Conservation (phyloP, 1,140 invertebrate species). For the Bradynema listronoti region DNA sequence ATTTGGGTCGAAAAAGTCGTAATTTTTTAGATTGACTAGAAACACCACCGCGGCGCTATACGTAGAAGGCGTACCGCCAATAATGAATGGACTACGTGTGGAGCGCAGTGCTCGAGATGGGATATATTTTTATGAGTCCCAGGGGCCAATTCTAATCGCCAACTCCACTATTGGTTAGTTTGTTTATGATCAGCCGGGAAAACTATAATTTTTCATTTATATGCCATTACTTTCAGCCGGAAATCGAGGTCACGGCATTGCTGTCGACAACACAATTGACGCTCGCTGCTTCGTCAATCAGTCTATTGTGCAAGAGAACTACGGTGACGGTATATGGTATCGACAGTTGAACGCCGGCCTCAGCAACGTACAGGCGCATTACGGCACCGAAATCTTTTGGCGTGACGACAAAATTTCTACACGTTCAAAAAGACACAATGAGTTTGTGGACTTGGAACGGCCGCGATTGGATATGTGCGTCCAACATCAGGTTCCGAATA, state of each 20-base stretch:
- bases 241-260: conserved; percentile 55
- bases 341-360: conserved; percentile 30
- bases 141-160: conserved; percentile 51
- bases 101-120: conserved; percentile 52
- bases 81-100: conserved; percentile 56
- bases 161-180: conserved; percentile 51
- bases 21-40: conserved; percentile 37
- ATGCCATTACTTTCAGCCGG: background rate
- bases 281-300: conserved; percentile 51
- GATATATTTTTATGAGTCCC: conserved; percentile 46
- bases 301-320: conserved; percentile 45
- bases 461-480: conserved; percentile 52
- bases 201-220: background rate
- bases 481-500: conserved; percentile 28
- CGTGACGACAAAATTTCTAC: background rate
- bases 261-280: conserved; percentile 52
- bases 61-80: conserved; percentile 56
- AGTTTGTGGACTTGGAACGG: conserved; percentile 42
- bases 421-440: conserved; percentile 32
- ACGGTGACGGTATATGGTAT: conserved; percentile 55
- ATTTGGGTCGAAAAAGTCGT: conserved; percentile 6
- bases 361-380: background rate
- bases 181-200: no score
- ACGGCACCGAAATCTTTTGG: background rate
- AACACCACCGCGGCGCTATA: conserved; percentile 53